Base-by-base conservation (phyloP, 30 jellyfish, hydroid and myxozoan genomes). In the Haliclystus octoradiatus region DNA sequence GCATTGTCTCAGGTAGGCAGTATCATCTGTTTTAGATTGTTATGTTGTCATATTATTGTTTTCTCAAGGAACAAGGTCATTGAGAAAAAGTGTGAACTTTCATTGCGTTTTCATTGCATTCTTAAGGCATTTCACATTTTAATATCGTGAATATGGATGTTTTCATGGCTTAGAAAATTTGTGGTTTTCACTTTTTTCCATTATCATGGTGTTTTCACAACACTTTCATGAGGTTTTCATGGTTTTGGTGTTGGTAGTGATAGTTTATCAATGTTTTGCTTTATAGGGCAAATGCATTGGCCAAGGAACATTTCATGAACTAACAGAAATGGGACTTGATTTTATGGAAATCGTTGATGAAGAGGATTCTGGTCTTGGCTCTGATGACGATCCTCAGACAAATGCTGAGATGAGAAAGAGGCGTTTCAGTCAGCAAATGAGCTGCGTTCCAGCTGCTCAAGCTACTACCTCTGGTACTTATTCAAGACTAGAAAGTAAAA, bases 351-450 rank as follows among this genome's bases (percentile, higher is more conserved):
- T 85, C 77, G 46, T 85, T 63, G 65, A 66, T 15, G 51, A 64
- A 4, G 67, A 47, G 7, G 93, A 76, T 23, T 53, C 73, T 2
- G 88, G 65, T 0, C 53, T 33, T 7, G 87, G 63, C 30, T 49
- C 72, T 2, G 96, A 78, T 63, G 71, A 71, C 0, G 82, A 50
- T 19, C 23, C 27, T 12, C 63, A 65, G 9, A 81, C 69, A 1
- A 50, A 27, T 30, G 72, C 63, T 26, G 87, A 75, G 67, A 62
- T 57, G 31, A 68, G 81, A 28, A 77, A 85, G 73, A 65, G 96
- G 57, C 69, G 96, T 46, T 85, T 85, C 75, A 85, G 96, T 68
- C 85, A 69, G 49, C 93, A 77, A 78, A 5, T 77, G 70, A n/a
- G n/a, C n/a, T n/a, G n/a, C n/a, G n/a, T n/a, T n/a, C n/a, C n/a